Evolutionary conservation across 2,888 invertebrate species (phyloP), one percentile per base, ranked within the genome.

Genomic region (Neocrepidodera transversa): DNA sequence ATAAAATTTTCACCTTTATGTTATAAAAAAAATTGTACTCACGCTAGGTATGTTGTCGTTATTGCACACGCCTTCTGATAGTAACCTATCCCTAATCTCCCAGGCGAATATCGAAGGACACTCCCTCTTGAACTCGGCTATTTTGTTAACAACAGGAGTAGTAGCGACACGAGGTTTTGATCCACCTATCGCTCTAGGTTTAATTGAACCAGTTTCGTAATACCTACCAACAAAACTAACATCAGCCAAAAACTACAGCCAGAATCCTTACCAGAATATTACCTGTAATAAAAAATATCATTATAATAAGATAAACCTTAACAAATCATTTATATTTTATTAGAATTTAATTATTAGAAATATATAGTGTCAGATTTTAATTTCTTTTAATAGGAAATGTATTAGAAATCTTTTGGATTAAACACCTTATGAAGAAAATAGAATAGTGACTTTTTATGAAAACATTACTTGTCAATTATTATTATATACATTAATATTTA

Each of bases 21-120:
- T n/a, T n/a, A n/a, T n/a, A n/a, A n/a, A n/a, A n/a, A n/a, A n/a
- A n/a, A n/a, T n/a, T 8, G 8, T 68, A 95, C 96, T 95, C 83
- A 97, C 97, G 82, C 95, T 95, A 70, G 97, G 97, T 76, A 97
- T 96, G 81, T 96, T 97, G 82, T 97, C 97, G 82, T 93, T 94
- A 82, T 93, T 95, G 87, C 97, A 97, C 72, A 95, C 92, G 72
- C 92, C 93, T 78, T 97, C 97, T 60, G 92, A 90, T 56, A 97
- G 86, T 71, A 97, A 86, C 76, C 96, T 88, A 77, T 97, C 97
- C 52, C 97, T 84, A 78, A 97, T 97, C 84, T 97, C 97, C 97
- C 97, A 97, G 47, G 97, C 97, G 83, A 97, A 97, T 81, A 97
- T 97, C 71, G 95, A 95, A 28, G 97, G 97, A 80, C 97, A 97